Conservation (phyloP, 2,888 invertebrate genomes). For the Pegoplata infirma region DNA sequence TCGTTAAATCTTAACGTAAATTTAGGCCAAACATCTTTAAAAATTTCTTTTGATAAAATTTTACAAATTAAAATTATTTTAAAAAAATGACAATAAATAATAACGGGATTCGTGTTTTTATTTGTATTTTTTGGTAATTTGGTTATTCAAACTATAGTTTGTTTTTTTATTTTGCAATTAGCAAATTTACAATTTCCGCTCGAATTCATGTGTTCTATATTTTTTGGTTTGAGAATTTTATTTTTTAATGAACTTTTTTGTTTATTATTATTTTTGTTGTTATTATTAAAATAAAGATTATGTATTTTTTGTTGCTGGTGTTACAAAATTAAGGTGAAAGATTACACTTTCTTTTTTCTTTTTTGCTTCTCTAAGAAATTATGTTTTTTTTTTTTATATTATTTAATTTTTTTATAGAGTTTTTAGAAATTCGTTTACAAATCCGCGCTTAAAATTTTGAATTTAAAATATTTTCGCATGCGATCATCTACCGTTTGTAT, state of each 20-base stretch:
- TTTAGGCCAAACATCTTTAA: slow-evolving; percentile 34
- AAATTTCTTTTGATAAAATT: not conserved
- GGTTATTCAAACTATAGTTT: not conserved
- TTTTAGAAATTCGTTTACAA: slow-evolving; percentile 5
- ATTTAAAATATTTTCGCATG: slow-evolving; percentile 50
- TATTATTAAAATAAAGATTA: slow-evolving; percentile 40
- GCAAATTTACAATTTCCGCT: slow-evolving; percentile 61
- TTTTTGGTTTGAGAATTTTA: slow-evolving; percentile 18
- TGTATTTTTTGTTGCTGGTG: slow-evolving; percentile 13
- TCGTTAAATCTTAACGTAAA: slow-evolving; percentile 17
- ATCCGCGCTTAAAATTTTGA: not conserved
- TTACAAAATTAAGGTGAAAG: slow-evolving; percentile 19
- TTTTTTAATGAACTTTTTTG: slow-evolving; percentile 21
- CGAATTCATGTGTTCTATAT: slow-evolving; percentile 38
- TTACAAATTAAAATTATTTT: not conserved
- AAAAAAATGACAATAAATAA: not conserved
- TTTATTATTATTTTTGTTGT: not conserved
- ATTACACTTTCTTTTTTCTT: slow-evolving; percentile 47
- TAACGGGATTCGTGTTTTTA: slow-evolving; percentile 7
- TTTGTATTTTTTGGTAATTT: not conserved
- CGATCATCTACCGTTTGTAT: slow-evolving; percentile 49
- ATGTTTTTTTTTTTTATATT: not conserved
- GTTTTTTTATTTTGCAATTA: slow-evolving; percentile 57
- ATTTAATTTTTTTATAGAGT: slow-evolving; percentile 5
- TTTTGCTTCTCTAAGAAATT: slow-evolving; percentile 12